Conservation (phyloP, 1,140 invertebrate genomes). For the Brachionus paranguensis region DNA sequence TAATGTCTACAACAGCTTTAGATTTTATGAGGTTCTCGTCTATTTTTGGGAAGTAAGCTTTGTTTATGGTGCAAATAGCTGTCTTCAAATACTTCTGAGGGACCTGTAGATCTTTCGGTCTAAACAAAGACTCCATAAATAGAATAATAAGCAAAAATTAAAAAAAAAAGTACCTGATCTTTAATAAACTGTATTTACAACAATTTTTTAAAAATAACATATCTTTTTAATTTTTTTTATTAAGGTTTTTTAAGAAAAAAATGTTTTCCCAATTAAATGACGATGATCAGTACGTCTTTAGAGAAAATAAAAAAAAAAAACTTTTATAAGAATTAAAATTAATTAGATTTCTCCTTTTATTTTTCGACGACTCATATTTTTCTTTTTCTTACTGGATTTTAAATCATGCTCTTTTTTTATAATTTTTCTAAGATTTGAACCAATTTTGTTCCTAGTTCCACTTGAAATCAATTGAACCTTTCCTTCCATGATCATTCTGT, state of each 20-base stretch:
- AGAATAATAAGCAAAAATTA: too few relatives aligned
- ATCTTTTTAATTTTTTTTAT: background rate
- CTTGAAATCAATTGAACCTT: background rate
- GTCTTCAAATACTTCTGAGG: background rate
- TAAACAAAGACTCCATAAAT: background rate
- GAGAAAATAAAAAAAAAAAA: background rate
- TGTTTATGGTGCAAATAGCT: background rate
- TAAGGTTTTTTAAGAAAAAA: background rate
- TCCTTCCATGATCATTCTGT: slow-evolving; percentile 20
- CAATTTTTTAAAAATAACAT: background rate
- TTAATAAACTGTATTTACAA: background rate
- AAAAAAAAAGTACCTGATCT: background rate
- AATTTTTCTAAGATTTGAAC: background rate
- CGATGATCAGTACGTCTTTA: background rate
- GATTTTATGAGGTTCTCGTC: background rate
- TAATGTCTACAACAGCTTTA: background rate
- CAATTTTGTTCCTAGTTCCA: background rate
- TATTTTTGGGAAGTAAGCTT: background rate
- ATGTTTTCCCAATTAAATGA: background rate
- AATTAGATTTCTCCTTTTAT: background rate
- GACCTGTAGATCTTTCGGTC: background rate
- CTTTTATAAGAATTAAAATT: background rate
- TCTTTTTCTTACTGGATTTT: background rate
- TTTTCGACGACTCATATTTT: background rate
- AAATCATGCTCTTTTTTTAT: background rate